Conservation (phyloP, 2,888 invertebrate species). For the Zaprionus bogoriensis region DNA sequence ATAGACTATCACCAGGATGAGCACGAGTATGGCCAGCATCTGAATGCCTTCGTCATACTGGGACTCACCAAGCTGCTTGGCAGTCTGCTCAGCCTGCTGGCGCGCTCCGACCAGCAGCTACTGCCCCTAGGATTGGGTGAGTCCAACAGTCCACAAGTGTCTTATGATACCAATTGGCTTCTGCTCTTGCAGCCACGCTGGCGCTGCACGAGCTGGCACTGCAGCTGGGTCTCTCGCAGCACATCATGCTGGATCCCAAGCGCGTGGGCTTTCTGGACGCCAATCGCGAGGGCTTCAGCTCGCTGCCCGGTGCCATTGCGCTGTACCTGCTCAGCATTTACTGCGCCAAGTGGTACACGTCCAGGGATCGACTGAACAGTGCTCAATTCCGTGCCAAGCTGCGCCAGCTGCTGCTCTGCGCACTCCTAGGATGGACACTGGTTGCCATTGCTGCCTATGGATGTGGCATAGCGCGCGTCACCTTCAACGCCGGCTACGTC, state of each 20-base stretch:
- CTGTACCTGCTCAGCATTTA: conserved; percentile 90
- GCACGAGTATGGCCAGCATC: conserved; percentile 97
- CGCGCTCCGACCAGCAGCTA: conserved; percentile 65
- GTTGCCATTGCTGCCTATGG: conserved; percentile 84
- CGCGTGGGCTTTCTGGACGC: conserved; percentile 87
- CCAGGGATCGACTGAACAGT: conserved; percentile 61
- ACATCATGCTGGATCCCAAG: conserved; percentile 86
- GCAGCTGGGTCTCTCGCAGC: conserved; percentile 86
- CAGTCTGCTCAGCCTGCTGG: conserved; percentile 82
- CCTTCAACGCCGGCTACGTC: conserved; percentile 93
- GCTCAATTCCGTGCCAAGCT: conserved; percentile 65
- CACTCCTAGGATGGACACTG: conserved; percentile 82
- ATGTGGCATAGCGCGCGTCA: conserved; percentile 88
- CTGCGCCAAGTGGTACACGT: conserved; percentile 84
- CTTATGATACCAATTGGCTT: not conserved
- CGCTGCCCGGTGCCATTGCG: conserved; percentile 92
- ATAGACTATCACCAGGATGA: conserved; percentile 93
- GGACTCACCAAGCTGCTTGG: conserved; percentile 91
- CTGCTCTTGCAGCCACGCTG: conserved; percentile 82
- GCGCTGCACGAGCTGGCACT: conserved; percentile 87
- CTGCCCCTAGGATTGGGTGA: conserved; percentile 82
- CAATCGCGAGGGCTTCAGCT: conserved; percentile 95
- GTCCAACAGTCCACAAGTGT: conserved; percentile 10
- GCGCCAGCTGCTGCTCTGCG: conserved; percentile 54
- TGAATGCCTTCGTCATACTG: conserved; percentile 99